Evolutionary conservation across 2,113 vertebrate species (phyloP).

Genomic region (Hemiscyllium ocellatum): DNA sequence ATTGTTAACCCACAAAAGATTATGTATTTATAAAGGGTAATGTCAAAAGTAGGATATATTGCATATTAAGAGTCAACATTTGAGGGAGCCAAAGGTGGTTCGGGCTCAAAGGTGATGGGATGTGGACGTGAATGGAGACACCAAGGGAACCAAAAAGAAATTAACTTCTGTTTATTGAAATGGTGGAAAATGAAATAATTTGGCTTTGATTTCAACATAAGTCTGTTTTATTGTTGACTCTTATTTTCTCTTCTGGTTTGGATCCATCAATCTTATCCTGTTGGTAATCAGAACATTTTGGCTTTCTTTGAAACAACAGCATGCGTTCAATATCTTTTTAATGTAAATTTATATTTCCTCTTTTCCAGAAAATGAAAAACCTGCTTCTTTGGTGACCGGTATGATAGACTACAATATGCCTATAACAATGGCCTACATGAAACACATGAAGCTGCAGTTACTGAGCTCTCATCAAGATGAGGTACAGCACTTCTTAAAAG

Average conservation of each 20-base stretch:
- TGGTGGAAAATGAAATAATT: neutral
- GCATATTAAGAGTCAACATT: neutral
- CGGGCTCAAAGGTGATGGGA: neutral
- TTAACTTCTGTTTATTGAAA: neutral
- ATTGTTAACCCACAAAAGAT: neutral
- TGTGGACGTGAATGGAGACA: too few species aligned
- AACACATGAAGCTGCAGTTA: slow-evolving; percentile 73
- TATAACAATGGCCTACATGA: slow-evolving; percentile 80
- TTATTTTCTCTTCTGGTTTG: neutral
- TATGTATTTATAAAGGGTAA: neutral
- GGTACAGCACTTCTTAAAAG: slow-evolving; percentile 51
- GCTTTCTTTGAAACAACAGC: neutral
- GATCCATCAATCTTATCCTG: neutral
- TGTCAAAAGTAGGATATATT: neutral
- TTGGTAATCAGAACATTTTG: neutral
- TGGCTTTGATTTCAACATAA: neutral
- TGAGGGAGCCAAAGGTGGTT: neutral
- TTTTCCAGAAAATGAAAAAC: slow-evolving; percentile 70
- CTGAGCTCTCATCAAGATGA: slow-evolving; percentile 72
- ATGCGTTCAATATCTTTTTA: neutral
- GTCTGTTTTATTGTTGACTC: neutral
- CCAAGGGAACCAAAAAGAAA: neutral
- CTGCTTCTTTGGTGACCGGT: slow-evolving; percentile 70
- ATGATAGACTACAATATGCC: slow-evolving; percentile 82
- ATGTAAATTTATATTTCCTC: slow-evolving; percentile 16